Conservation (phyloP, 2,888 invertebrate genomes). For the Parascotia fuliginaria region DNA sequence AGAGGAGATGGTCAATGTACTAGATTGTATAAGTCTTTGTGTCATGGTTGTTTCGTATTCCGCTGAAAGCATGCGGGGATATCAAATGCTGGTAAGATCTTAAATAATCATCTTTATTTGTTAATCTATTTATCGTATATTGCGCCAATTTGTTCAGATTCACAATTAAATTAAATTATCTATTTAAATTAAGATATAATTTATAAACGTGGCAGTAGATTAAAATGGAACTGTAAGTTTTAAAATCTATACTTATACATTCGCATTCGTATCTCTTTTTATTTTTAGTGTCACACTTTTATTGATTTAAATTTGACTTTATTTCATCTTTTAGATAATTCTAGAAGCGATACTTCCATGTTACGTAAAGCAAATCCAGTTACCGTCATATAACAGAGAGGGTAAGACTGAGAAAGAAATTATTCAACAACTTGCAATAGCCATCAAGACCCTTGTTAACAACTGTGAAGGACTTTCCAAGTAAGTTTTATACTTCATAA, state of each 20-base stretch:
- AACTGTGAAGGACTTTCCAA: constrained; percentile 98
- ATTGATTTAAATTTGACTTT: too few relatives aligned
- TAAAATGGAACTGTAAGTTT: too few relatives aligned
- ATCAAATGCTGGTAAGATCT: constrained; percentile 93
- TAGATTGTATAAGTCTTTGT: constrained; percentile 99
- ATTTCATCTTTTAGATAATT: constrained; percentile 88
- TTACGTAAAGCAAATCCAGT: constrained; percentile 97
- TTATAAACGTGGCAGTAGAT: too few relatives aligned
- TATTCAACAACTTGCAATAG: constrained; percentile 96
- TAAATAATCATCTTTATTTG: too few relatives aligned
- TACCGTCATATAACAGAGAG: constrained; percentile 94
- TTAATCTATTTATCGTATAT: too few relatives aligned
- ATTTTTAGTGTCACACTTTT: too few relatives aligned
- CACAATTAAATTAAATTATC: too few relatives aligned
- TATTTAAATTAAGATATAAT: too few relatives aligned
- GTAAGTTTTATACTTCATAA: constrained; percentile 86
- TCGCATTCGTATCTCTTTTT: too few relatives aligned
- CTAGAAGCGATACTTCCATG: constrained; percentile 98
- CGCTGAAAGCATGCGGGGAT: constrained; percentile 96
- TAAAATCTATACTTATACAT: too few relatives aligned
- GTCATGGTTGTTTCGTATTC: constrained; percentile 99
- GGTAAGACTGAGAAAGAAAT: constrained; percentile 97
- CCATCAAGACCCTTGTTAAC: constrained; percentile 97
- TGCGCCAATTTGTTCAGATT: too few relatives aligned
- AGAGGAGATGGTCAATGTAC: constrained; percentile 97